Percentiles rank a stretch among this genome's conserved stretches.
phyloP scores from a whole-genome alignment of 2,888 invertebrate species.

The Drosophila subsilvestris region DNA sequence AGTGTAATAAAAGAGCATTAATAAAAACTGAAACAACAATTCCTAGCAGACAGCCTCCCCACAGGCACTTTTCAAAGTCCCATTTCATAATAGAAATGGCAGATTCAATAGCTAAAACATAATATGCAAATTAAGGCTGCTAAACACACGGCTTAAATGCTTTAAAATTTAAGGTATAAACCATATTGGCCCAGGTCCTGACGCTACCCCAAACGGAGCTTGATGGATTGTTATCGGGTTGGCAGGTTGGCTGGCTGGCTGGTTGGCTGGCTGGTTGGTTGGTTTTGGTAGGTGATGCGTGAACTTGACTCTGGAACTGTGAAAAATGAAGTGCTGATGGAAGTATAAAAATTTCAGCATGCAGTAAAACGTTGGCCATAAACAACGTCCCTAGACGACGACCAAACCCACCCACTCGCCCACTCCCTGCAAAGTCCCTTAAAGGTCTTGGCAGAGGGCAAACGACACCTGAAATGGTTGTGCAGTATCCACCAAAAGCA shows the following conservation, averaged over 20 bases:
- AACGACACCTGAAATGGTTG: slow-evolving; percentile 25
- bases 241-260: neutral
- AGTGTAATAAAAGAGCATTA: slow-evolving; percentile 31
- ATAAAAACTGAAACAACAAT: slow-evolving; percentile 23
- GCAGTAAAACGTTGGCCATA: slow-evolving; percentile 41
- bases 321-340: slow-evolving; percentile 45
- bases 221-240: slow-evolving; percentile 30
- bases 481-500: slow-evolving; percentile 27
- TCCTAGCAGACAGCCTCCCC: slow-evolving; percentile 1
- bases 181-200: slow-evolving; percentile 20
- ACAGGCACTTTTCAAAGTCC: slow-evolving; percentile 19
- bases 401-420: neutral
- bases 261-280: neutral
- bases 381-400: slow-evolving; percentile 21
- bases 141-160: slow-evolving; percentile 35
- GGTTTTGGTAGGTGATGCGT: neutral
- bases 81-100: slow-evolving; percentile 31
- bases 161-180: neutral
- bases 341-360: slow-evolving; percentile 34
- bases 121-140: slow-evolving; percentile 62
- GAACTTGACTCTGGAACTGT: slow-evolving; percentile 38
- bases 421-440: neutral
- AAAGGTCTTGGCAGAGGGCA: slow-evolving; percentile 9
- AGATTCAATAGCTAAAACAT: slow-evolving; percentile 57
- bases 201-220: slow-evolving; percentile 1